These are phyloP conservation scores for Lithophane semibrunnea DNA, from an alignment of 2,888 invertebrate species.

Conservation along the genomic window DNA sequence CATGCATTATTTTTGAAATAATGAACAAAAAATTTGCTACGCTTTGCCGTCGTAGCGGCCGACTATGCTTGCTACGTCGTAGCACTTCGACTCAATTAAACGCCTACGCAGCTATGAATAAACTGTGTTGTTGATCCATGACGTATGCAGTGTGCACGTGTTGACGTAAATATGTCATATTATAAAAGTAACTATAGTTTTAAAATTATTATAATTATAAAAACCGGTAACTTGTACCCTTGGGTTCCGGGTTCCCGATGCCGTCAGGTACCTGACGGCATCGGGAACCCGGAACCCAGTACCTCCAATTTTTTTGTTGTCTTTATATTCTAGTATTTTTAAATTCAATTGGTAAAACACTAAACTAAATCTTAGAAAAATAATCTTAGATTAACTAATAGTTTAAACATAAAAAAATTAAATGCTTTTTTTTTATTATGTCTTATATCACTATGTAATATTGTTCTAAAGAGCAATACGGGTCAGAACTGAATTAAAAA, in stretches of 20 bases:
- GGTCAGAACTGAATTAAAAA: background rate
- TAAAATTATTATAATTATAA: background rate
- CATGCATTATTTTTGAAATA: background rate
- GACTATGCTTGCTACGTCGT: slow-evolving; percentile 56
- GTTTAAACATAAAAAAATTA: too few species aligned
- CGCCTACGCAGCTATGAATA: slow-evolving; percentile 35
- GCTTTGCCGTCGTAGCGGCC: slow-evolving; percentile 25
- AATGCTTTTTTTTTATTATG: background rate
- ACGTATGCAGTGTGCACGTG: background rate
- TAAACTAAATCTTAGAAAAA: background rate
- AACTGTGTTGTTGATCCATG: background rate
- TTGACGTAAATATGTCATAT: background rate
- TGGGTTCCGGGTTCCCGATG: too few species aligned
- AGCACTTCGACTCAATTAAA: slow-evolving; percentile 35
- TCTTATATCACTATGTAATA: background rate
- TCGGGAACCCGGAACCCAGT: too few species aligned
- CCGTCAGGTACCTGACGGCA: accelerated
- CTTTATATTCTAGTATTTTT: background rate
- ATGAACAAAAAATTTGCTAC: slow-evolving; percentile 20
- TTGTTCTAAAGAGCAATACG: too few species aligned
- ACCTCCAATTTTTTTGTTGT: background rate
- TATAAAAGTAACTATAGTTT: background rate
- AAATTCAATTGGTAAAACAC: background rate
- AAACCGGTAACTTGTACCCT: background rate
- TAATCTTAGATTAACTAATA: background rate